A percentile compares a stretch with the other conserved stretches of the same genome.
These are phyloP conservation scores for Pitta sordida DNA, from an alignment of 2,113 vertebrate genomes.

Conservation along the genomic window DNA sequence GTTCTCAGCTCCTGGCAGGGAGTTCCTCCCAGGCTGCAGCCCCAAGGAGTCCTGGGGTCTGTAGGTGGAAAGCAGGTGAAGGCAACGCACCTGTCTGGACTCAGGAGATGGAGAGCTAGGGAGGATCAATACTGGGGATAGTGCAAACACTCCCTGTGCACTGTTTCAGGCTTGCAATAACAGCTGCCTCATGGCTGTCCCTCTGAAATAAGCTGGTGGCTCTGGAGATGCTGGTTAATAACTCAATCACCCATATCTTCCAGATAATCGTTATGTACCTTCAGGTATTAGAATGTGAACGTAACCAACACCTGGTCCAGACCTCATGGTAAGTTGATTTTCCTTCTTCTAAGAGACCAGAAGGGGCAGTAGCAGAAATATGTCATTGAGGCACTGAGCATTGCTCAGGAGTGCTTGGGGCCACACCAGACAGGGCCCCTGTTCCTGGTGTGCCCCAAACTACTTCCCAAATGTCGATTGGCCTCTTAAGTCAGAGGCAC, in stretches of 20 bases:
- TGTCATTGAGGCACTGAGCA: conserved; percentile 70
- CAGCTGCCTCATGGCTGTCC: conserved; percentile 55
- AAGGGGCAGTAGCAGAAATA: conserved; percentile 75
- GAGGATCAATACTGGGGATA: not conserved
- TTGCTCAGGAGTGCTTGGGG: conserved; percentile 47
- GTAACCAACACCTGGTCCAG: conserved; percentile 86
- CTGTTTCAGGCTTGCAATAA: not conserved
- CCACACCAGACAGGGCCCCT: conserved; percentile 45
- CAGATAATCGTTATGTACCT: conserved; percentile 93
- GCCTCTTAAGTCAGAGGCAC: conserved; percentile 64
- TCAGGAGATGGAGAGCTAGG: not conserved
- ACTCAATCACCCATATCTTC: conserved; percentile 77
- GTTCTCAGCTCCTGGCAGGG: not conserved
- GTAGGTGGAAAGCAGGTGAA: not conserved
- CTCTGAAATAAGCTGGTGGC: conserved; percentile 34
- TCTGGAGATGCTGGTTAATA: conserved; percentile 66
- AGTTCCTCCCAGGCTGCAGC: not conserved
- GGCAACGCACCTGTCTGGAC: not conserved
- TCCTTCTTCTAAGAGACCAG: conserved; percentile 70
- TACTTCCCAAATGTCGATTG: conserved; percentile 50
- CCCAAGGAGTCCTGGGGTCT: not conserved
- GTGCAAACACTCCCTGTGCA: not conserved
- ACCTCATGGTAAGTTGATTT: conserved; percentile 86
- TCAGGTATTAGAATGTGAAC: conserved; percentile 89
- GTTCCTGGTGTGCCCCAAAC: conserved; percentile 58